Evolutionary conservation across 1,140 invertebrate species (phyloP).

Genomic region (Zaprionus capensis): DNA sequence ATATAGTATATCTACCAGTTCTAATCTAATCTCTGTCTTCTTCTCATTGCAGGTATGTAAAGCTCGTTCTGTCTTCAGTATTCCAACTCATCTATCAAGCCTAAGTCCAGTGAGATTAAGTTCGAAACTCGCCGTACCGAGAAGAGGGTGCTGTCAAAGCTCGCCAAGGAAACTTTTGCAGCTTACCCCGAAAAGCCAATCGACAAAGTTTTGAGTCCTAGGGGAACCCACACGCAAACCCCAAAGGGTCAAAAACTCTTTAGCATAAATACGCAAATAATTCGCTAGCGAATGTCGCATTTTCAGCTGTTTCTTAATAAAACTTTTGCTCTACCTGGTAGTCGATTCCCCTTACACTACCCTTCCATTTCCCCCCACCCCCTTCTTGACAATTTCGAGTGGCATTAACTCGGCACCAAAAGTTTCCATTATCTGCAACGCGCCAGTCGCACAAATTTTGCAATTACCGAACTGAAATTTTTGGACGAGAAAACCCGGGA

Average conservation of each 20-base stretch:
- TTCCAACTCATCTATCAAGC: slow-evolving; percentile 25
- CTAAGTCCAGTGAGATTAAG: slow-evolving; percentile 21
- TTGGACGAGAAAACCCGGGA: slow-evolving; percentile 8
- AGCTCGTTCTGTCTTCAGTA: not conserved
- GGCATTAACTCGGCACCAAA: slow-evolving; percentile 63
- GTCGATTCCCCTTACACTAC: not conserved
- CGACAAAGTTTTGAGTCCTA: slow-evolving; percentile 51
- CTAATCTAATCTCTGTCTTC: not conserved
- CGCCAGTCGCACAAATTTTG: slow-evolving; percentile 69
- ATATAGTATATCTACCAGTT: not conserved
- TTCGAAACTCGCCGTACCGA: not conserved
- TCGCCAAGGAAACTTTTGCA: slow-evolving; percentile 48
- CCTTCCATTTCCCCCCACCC: not conserved
- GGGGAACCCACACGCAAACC: slow-evolving; percentile 26
- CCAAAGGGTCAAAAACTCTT: slow-evolving; percentile 52
- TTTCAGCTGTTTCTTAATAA: slow-evolving; percentile 65
- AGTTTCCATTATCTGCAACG: slow-evolving; percentile 74
- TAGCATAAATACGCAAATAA: slow-evolving; percentile 77
- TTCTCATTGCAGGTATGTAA: slow-evolving; percentile 50
- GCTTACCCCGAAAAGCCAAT: slow-evolving; percentile 57
- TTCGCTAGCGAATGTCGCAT: slow-evolving; percentile 54
- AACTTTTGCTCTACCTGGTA: slow-evolving; percentile 54
- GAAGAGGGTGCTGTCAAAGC: not conserved
- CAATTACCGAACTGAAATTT: slow-evolving; percentile 72
- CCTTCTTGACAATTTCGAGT: slow-evolving; percentile 57